Base-by-base conservation (phyloP, 2,797 vertebrate species). In the Parotocinclus haroldoi region DNA sequence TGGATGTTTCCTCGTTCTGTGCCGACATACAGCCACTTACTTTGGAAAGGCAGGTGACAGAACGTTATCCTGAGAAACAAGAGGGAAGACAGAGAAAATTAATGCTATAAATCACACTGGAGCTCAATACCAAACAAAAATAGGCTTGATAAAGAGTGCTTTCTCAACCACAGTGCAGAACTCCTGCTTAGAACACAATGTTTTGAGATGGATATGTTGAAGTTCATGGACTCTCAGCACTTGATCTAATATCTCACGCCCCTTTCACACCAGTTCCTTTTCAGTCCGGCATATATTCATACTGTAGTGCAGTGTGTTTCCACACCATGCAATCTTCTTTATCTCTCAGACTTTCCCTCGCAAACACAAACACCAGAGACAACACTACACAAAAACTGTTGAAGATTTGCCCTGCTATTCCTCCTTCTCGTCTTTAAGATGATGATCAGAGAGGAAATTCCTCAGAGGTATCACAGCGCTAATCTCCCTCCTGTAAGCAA, bases 41-140 rank as follows among this genome's bases (percentile, higher is more conserved):
- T 95, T 89, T 94, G 93, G 87, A 95, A 95, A 86, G 89, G 90
- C 78, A 94, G 80, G 83, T 94, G 92, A 87, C 92, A 94, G 87
- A 93, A 94, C 0, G 93, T 95, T 78, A 92, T 89, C 87, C 96
- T 92, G 81, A 72, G 81, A 52, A 80, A 81, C 79, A 58, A 0
- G 76, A 50, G 48, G 58, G 44, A 7, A 39, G 7, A 11, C 10
- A 36, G 51, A 3, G 19, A 8, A 10, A 27, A 11, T 39, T 10
- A 49, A 9, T 27, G 5, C 17, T 42, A 7, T 7, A 40, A 44
- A 16, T 16, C 14, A 1, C 8, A 27, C 27, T 27, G 27, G 19
- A 11, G 19, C 16, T 6, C 36, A n/a, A 48, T 14, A 58, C 59
- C 10, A 7, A 27, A 27, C 5, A 27, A 27, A 2, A 27, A 27